A percentile compares a stretch with the other conserved stretches of the same genome.
phyloP scores from a whole-genome alignment of 2,797 vertebrate genomes.

The Halcyon chelicuti region DNA sequence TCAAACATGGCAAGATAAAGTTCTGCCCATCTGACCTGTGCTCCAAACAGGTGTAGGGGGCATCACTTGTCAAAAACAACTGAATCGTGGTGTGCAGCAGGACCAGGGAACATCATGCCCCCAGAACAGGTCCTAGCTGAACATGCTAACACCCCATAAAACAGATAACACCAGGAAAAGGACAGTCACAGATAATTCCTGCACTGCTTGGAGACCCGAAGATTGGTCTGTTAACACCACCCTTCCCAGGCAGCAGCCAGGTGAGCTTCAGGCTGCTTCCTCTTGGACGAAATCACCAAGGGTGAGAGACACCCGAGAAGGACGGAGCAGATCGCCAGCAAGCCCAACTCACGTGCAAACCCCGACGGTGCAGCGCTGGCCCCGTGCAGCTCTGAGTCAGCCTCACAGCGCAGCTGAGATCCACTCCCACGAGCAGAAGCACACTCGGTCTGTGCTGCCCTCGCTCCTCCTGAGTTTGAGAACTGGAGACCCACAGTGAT shows the following conservation, averaged over 20 bases:
- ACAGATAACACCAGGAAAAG: accelerated
- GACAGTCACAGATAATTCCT: not conserved
- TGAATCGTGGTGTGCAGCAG: accelerated
- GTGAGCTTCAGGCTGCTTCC: not conserved
- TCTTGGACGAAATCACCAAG: accelerated
- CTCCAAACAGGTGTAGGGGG: not conserved
- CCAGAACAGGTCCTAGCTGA: not conserved
- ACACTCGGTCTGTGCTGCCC: not conserved
- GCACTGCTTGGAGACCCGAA: not conserved
- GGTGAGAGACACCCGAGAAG: not conserved
- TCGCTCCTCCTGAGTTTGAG: not conserved
- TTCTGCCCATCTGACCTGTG: not conserved
- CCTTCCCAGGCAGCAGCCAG: not conserved
- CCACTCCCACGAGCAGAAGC: not conserved
- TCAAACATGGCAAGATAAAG: not conserved
- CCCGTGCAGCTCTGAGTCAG: constrained; percentile 1
- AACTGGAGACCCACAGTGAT: not conserved
- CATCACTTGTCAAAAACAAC: not conserved
- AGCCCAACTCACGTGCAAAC: not conserved
- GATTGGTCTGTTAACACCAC: no score
- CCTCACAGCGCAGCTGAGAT: not conserved
- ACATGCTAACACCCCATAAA: not conserved
- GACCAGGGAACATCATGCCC: not conserved
- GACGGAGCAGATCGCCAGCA: not conserved
- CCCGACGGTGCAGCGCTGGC: not conserved